phyloP scores from a whole-genome alignment of 2,113 vertebrate genomes.

The Polypterus bichir region DNA sequence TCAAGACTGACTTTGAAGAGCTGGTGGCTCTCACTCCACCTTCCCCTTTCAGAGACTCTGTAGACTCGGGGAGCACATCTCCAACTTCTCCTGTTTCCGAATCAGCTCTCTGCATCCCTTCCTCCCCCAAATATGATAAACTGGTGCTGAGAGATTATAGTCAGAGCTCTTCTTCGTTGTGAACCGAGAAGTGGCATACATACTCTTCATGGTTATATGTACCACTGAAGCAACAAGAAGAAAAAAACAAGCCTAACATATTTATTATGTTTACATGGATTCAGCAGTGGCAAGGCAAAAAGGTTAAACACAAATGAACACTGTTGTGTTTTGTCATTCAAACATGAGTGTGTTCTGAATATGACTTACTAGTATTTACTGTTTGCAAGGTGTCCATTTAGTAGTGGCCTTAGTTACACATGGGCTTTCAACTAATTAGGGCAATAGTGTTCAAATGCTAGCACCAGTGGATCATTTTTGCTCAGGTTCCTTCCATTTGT shows the following conservation, averaged over 20 bases:
- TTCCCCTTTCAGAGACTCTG: conserved; percentile 91
- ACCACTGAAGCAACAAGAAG: not conserved
- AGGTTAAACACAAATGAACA: not conserved
- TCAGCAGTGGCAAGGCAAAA: conserved; percentile 10
- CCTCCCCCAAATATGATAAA: conserved; percentile 78
- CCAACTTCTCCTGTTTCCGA: conserved; percentile 67
- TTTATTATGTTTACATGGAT: conserved; percentile 41
- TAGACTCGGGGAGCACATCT: conserved; percentile 73
- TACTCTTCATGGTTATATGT: not conserved
- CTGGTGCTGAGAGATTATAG: conserved; percentile 90
- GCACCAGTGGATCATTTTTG: conserved; percentile 8
- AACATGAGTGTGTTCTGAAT: conserved; percentile 11
- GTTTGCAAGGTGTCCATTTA: conserved; percentile 52
- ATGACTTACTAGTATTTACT: conserved; percentile 17
- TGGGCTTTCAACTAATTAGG: conserved; percentile 74
- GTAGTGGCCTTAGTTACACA: conserved; percentile 86
- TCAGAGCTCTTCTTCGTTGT: conserved; percentile 97
- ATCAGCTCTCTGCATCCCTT: conserved; percentile 68
- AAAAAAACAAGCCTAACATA: conserved; percentile 19
- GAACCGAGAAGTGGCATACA: conserved; percentile 32
- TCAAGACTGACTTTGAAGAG: conserved; percentile 76
- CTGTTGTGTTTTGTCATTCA: conserved; percentile 2
- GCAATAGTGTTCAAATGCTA: conserved; percentile 20
- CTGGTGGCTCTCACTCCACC: conserved; percentile 87
- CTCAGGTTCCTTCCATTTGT: not conserved